These are phyloP conservation scores for Cliona cf. orientalis DNA, from an alignment of 37 sponge, comb jelly and placozoan species.

Conservation along the genomic window DNA sequence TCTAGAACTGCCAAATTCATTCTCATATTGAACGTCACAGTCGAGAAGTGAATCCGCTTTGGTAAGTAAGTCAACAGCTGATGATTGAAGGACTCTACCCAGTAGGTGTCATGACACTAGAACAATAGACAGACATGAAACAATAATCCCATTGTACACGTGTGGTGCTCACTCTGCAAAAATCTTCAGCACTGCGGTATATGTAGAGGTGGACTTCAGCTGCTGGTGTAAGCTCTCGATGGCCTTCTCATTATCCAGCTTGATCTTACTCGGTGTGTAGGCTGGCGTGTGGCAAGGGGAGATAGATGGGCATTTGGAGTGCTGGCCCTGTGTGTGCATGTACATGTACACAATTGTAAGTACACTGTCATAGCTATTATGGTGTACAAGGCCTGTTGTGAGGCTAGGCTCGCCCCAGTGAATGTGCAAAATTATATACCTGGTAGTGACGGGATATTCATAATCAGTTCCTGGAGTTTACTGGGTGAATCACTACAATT, in stretches of 20 bases:
- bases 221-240: no score
- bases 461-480: neutral
- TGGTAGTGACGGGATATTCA: slow-evolving; percentile 25
- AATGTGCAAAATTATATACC: slow-evolving; percentile 11
- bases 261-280: slow-evolving; percentile 14
- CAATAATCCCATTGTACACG: no score
- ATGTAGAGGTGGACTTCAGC: neutral
- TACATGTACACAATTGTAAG: no score
- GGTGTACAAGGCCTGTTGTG: neutral
- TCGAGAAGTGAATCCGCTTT: slow-evolving; percentile 26
- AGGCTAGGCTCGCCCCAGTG: no score
- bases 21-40: slow-evolving; percentile 8
- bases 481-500: slow-evolving; percentile 9
- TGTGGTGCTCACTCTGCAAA: slow-evolving; percentile 11
- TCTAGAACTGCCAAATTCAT: slow-evolving; percentile 36
- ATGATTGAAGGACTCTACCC: slow-evolving; percentile 37
- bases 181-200: slow-evolving; percentile 3
- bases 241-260: neutral
- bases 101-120: slow-evolving; percentile 34
- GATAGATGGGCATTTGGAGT: no score
- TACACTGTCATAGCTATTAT: no score
- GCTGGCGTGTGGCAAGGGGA: no score
- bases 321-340: no score
- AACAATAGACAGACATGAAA: neutral
- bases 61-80: slow-evolving; percentile 31